Conservation (phyloP, 2,113 vertebrate species). For the Danionella cerebrum region DNA sequence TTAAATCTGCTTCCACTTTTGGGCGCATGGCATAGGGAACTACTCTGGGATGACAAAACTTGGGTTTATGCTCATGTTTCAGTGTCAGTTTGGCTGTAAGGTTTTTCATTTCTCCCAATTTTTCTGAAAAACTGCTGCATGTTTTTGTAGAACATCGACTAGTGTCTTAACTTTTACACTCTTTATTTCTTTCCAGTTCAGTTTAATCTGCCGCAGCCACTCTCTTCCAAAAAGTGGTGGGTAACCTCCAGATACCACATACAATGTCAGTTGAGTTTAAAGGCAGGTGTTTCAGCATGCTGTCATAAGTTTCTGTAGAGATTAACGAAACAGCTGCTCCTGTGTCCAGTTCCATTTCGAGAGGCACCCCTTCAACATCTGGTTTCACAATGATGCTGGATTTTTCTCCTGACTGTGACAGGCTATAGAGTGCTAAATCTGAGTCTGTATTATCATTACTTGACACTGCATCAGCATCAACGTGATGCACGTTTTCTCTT, state of each 20-base stretch:
- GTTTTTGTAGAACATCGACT: background rate
- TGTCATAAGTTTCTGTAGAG: too few relatives aligned
- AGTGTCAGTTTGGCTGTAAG: background rate
- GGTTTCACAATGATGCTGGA: background rate
- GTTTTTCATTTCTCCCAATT: background rate
- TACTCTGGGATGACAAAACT: background rate
- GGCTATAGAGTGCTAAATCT: background rate
- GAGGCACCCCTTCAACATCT: background rate
- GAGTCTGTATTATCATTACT: background rate
- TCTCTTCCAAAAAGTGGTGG: conserved; percentile 4
- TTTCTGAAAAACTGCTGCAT: background rate
- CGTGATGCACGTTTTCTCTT: too few relatives aligned
- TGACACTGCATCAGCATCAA: too few relatives aligned
- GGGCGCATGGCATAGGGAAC: too few relatives aligned
- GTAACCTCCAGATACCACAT: background rate
- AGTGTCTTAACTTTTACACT: background rate
- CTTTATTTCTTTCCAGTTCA: conserved; percentile 6
- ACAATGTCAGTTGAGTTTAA: background rate
- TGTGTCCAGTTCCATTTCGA: background rate
- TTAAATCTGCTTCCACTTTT: too few relatives aligned
- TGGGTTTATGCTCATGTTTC: background rate
- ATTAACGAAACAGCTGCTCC: background rate
- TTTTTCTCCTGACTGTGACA: background rate
- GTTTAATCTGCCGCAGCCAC: background rate
- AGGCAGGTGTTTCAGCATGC: too few relatives aligned